phyloP scores from a whole-genome alignment of 2,888 invertebrate species.

The Eupithecia subumbrata region DNA sequence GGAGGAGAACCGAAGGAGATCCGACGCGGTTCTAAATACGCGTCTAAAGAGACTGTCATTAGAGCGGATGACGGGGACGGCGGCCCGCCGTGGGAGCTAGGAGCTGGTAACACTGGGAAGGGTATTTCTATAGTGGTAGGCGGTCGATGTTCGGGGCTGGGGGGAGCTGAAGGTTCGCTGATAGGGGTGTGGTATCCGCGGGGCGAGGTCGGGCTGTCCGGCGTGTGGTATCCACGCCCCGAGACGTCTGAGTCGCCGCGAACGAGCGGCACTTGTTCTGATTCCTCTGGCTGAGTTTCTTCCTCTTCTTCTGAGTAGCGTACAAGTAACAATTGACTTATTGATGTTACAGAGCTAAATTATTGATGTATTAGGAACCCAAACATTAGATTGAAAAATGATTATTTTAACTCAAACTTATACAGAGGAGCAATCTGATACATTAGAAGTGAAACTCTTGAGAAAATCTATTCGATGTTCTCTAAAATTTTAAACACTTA shows the following conservation, averaged over 20 bases:
- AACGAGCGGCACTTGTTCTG: conserved; percentile 74
- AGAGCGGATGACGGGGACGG: conserved; percentile 94
- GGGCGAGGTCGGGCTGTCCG: conserved; percentile 65
- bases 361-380: neutral
- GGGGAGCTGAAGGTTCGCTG: conserved; percentile 81
- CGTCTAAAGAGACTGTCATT: conserved; percentile 93
- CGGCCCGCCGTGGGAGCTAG: conserved; percentile 71
- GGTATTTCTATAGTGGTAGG: conserved; percentile 85
- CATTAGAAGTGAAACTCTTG: neutral
- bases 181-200: conserved; percentile 93
- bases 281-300: conserved; percentile 66
- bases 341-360: neutral
- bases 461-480: neutral
- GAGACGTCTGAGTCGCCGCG: conserved; percentile 83
- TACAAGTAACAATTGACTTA: conserved; percentile 36
- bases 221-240: conserved; percentile 84
- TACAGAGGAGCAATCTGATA: no score
- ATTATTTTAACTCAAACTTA: neutral
- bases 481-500: neutral
- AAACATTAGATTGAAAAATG: no score
- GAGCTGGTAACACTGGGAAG: conserved; percentile 69
- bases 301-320: conserved; percentile 69
- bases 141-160: conserved; percentile 71
- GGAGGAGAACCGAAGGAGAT: conserved; percentile 92
- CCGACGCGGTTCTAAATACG: conserved; percentile 92